Evolutionary conservation across 2,797 vertebrate species (phyloP), one percentile per base, ranked within the genome.

Genomic region (Austrolebias charrua): DNA sequence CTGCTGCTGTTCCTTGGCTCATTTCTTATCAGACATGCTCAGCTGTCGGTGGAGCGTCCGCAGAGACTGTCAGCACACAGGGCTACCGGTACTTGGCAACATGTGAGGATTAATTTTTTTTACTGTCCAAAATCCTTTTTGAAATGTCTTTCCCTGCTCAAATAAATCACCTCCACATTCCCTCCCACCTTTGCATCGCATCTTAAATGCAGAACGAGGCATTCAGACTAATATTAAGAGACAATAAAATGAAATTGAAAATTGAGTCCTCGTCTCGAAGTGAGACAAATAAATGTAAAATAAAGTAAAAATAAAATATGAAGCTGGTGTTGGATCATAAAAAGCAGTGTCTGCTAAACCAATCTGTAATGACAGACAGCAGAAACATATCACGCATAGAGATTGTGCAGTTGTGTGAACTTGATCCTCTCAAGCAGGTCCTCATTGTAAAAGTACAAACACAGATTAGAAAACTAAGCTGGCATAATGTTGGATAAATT

Each of bases 21-120:
- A 55, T 66, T 69, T 77, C 89, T 93, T 93, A 93, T 93, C 92
- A 82, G 83, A 65, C 80, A 4, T 52, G 63, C 83, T 88, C 91
- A 93, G 92, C 90, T 92, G 91, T 85, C 56, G 52, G 47, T 79
- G 71, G 79, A 84, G 68, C 43, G 63, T 90, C 91, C 89, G 70
- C 66, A 66, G 87, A 88, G 90, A 84, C 75, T 33, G 65, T 76
- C 71, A 66, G 74, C 58, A 73, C 70, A 79, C 68, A 52, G 46
- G 75, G 76, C 71, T 68, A 78, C n/a, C n/a, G n/a, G n/a, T n/a
- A n/a, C 78, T 85, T 89, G 88, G 91, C 86, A 86, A 28, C 38
- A 43, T 66, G 73, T 18, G 35, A 72, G 63, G 61, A 63, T 86
- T 82, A 77, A 83, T 87, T 89, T 86, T 65, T 48, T 52, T 44